These are phyloP conservation scores for Micronisus gabar DNA, from an alignment of 2,113 vertebrate species.

Conservation along the genomic window DNA sequence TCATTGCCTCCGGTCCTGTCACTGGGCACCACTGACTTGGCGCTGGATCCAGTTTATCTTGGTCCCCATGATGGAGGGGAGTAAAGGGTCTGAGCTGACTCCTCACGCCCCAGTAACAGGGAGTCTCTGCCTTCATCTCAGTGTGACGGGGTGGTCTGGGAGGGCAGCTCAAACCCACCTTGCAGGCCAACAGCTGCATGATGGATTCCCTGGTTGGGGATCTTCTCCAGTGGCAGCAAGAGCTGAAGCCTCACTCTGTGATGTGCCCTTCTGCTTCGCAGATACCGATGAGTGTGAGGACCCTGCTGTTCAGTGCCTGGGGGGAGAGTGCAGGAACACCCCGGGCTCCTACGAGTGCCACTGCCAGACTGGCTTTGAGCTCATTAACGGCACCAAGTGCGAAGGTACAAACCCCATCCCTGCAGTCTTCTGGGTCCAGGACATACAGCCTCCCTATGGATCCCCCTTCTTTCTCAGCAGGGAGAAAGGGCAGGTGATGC, in stretches of 20 bases:
- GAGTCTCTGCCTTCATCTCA: not conserved
- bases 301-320: constrained; percentile 58
- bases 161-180: not conserved
- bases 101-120: not conserved
- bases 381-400: constrained; percentile 58
- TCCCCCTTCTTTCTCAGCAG: not conserved
- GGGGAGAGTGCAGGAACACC: constrained; percentile 78
- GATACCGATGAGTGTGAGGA: constrained; percentile 78
- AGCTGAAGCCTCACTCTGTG: not conserved
- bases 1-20: not conserved
- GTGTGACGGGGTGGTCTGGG: not conserved
- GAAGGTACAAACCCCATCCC: constrained; percentile 50
- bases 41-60: not conserved
- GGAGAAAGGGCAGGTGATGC: not conserved
- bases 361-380: constrained; percentile 75
- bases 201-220: not conserved
- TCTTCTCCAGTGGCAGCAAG: not conserved
- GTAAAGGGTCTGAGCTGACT: not conserved
- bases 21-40: not conserved
- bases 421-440: not conserved
- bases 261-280: constrained; percentile 53
- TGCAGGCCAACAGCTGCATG: not conserved
- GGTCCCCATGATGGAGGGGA: not conserved
- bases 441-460: not conserved
- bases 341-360: constrained; percentile 78